These are phyloP conservation scores for Scaptomyza pallida DNA, from an alignment of 1,140 invertebrate genomes.

Conservation along the genomic window DNA sequence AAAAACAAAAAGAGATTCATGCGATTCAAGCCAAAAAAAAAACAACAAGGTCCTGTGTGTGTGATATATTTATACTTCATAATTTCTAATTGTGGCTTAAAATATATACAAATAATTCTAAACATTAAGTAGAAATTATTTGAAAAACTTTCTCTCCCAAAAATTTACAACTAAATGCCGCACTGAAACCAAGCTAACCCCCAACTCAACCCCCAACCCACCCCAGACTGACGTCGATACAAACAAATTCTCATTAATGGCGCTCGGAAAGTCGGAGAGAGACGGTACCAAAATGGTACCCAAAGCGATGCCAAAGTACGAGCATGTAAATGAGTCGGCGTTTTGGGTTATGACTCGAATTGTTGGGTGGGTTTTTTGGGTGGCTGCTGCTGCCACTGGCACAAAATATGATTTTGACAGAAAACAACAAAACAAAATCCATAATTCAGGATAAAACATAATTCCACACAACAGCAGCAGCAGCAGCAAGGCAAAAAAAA, in stretches of 20 bases:
- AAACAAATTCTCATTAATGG: slow-evolving; percentile 82
- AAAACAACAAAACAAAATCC: slow-evolving; percentile 84
- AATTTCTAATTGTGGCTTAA: slow-evolving; percentile 75
- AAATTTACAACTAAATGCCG: slow-evolving; percentile 72
- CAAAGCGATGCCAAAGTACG: slow-evolving; percentile 44
- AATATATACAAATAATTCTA: slow-evolving; percentile 75
- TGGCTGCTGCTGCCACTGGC: slow-evolving; percentile 26
- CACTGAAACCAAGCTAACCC: slow-evolving; percentile 5
- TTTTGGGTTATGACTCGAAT: slow-evolving; percentile 35
- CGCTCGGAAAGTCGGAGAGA: slow-evolving; percentile 48
- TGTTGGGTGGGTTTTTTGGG: not conserved
- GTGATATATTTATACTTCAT: slow-evolving; percentile 77
- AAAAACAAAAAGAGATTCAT: slow-evolving; percentile 28
- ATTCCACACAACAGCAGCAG: slow-evolving; percentile 75
- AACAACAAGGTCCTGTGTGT: slow-evolving; percentile 41
- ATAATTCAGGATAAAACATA: slow-evolving; percentile 84
- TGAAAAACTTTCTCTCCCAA: slow-evolving; percentile 70
- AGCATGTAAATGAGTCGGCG: slow-evolving; percentile 78
- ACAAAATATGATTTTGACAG: slow-evolving; percentile 84
- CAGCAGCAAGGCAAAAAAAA: slow-evolving; percentile 50
- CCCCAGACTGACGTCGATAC: slow-evolving; percentile 71
- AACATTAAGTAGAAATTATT: slow-evolving; percentile 81
- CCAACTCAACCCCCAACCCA: slow-evolving; percentile 1
- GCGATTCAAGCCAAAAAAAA: slow-evolving; percentile 38
- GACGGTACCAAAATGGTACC: slow-evolving; percentile 58